Conservation (phyloP, 2,888 invertebrate genomes). For the Drosophila pegasa region DNA sequence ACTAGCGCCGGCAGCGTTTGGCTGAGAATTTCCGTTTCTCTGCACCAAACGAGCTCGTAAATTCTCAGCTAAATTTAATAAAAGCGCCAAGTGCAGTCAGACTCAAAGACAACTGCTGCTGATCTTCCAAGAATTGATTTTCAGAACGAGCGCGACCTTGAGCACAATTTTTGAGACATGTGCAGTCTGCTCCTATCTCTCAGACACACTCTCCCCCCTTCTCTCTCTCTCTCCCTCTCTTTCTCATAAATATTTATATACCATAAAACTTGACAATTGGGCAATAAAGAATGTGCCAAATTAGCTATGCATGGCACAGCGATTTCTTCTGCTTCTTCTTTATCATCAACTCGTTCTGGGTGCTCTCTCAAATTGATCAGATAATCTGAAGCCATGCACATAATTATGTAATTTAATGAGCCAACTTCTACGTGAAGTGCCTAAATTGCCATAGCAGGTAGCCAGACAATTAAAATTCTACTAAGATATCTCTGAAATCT, state of each 20-base stretch:
- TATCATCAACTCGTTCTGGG: constrained; percentile 6
- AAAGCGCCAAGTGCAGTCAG: constrained; percentile 47
- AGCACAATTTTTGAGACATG: constrained; percentile 35
- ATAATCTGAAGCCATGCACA: constrained; percentile 27
- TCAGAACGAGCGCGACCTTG: constrained; percentile 46
- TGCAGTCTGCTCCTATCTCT: constrained; percentile 15
- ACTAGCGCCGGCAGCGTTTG: constrained; percentile 57
- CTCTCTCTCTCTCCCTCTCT: neutral
- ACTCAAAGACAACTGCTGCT: neutral
- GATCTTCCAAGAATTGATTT: constrained; percentile 55
- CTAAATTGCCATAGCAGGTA: constrained; percentile 28
- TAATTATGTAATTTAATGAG: constrained; percentile 46
- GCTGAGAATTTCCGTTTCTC: constrained; percentile 60
- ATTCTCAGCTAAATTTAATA: constrained; percentile 56
- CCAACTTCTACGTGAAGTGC: constrained; percentile 38
- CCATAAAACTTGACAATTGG: constrained; percentile 52
- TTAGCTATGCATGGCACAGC: constrained; percentile 54
- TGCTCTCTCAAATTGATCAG: constrained; percentile 44
- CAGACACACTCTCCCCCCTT: neutral
- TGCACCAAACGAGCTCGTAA: constrained; percentile 47
- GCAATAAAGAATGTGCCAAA: constrained; percentile 53
- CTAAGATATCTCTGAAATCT: constrained; percentile 11
- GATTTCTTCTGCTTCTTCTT: neutral
- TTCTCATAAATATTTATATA: constrained; percentile 57
- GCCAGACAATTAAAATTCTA: constrained; percentile 22